Evolutionary conservation across 2,888 invertebrate genomes (phyloP).

Genomic region (Syrista parreyssii): DNA sequence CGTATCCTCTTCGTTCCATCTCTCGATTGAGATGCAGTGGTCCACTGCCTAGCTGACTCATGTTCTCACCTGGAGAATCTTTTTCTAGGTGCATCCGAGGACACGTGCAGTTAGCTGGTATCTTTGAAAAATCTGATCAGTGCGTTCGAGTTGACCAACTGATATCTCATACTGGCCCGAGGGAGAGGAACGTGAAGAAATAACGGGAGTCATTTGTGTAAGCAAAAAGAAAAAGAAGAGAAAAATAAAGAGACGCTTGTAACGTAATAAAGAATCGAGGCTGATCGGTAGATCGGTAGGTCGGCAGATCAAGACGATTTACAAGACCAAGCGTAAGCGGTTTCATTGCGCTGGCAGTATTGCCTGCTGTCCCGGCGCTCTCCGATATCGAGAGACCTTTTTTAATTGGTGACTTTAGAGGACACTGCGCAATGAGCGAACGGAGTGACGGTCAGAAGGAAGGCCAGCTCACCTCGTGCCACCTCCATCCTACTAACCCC

Average conservation of each 20-base stretch:
- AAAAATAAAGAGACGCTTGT: background rate
- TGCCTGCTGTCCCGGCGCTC: conserved; percentile 24
- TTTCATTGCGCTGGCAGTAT: background rate
- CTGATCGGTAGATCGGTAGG: background rate
- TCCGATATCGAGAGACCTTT: conserved; percentile 2
- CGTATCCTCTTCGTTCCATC: background rate
- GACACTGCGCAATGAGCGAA: conserved; percentile 23
- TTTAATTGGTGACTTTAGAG: conserved; percentile 34
- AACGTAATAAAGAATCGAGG: background rate
- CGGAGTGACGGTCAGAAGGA: conserved; percentile 30
- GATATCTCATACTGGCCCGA: background rate
- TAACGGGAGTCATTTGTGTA: background rate
- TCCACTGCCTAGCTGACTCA: background rate
- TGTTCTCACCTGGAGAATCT: background rate
- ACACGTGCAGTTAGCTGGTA: background rate
- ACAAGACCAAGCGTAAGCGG: background rate
- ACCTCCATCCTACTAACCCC: background rate
- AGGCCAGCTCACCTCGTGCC: conserved; percentile 18
- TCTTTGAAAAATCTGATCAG: background rate
- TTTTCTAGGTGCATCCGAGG: background rate
- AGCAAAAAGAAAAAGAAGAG: background rate
- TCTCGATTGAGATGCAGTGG: background rate
- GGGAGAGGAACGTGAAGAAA: background rate
- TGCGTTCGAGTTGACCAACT: background rate
- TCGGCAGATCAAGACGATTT: background rate